phyloP scores from a whole-genome alignment of 2,797 vertebrate species.

The Pitangus sulphuratus region DNA sequence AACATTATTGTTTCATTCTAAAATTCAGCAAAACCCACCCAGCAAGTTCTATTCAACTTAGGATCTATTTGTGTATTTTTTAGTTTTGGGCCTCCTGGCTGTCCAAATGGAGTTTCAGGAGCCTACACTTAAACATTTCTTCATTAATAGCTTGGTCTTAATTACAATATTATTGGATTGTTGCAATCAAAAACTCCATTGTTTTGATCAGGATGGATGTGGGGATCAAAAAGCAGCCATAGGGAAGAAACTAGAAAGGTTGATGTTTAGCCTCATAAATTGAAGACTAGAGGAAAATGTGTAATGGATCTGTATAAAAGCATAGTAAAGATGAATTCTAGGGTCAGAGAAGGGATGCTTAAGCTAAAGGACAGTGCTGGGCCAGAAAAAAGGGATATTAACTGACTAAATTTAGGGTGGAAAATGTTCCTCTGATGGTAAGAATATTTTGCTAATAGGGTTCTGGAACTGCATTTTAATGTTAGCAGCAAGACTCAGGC shows the following conservation, averaged over 20 bases:
- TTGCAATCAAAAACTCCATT: not conserved
- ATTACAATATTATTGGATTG: not conserved
- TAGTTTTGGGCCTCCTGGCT: not conserved
- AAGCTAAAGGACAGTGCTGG: not conserved
- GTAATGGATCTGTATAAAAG: not conserved
- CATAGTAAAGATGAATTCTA: not conserved
- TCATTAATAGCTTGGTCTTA: not conserved
- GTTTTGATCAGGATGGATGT: not conserved
- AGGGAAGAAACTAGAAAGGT: not conserved
- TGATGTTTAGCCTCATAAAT: not conserved
- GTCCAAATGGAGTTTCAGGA: not conserved
- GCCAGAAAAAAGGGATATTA: not conserved
- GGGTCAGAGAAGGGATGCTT: not conserved
- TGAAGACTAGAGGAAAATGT: not conserved
- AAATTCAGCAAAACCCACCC: not conserved
- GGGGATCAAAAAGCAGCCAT: not conserved
- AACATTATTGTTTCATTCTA: not conserved
- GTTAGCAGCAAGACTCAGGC: not conserved
- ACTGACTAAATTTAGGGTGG: not conserved
- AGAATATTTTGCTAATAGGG: not conserved
- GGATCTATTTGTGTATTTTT: not conserved
- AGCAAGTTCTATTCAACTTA: not conserved
- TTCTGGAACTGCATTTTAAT: not conserved
- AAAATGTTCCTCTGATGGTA: not conserved
- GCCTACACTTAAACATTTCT: not conserved